Conservation (phyloP, 1,140 invertebrate species). For the Philotrypesis tridentata region DNA sequence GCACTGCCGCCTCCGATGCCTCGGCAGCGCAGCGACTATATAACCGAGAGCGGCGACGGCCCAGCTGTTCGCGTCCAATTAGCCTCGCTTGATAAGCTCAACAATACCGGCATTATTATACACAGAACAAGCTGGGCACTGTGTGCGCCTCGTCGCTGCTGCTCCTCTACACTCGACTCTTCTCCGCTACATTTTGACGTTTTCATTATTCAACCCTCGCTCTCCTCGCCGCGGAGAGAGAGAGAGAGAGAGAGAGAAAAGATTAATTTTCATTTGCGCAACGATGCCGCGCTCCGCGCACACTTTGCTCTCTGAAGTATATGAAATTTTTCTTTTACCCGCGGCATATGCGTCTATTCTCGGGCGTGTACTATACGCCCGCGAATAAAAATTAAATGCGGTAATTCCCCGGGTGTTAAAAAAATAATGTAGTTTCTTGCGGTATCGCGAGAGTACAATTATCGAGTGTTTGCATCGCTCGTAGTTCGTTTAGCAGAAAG, state of each 20-base stretch:
- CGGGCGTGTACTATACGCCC: too few species aligned
- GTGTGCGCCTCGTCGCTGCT: constrained; percentile 59
- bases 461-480: too few species aligned
- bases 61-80: constrained; percentile 73
- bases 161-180: background rate
- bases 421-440: background rate
- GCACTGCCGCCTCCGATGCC: constrained; percentile 53
- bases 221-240: constrained; percentile 16
- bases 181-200: constrained; percentile 64
- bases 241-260: too few species aligned
- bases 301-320: background rate
- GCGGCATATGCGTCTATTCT: too few species aligned
- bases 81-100: constrained; percentile 73
- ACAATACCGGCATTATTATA: constrained; percentile 71
- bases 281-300: background rate
- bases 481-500: too few species aligned
- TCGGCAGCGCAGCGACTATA: constrained; percentile 46
- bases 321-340: background rate
- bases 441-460: background rate
- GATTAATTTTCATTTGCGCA: constrained; percentile 54
- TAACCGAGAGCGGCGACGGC: constrained; percentile 45
- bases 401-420: background rate
- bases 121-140: constrained; percentile 67
- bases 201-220: constrained; percentile 61
- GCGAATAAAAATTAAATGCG: background rate